A percentile compares a stretch with the other conserved stretches of the same genome.
Conservation (phyloP, 2,888 invertebrate genomes). For the Trisateles emortualis region DNA sequence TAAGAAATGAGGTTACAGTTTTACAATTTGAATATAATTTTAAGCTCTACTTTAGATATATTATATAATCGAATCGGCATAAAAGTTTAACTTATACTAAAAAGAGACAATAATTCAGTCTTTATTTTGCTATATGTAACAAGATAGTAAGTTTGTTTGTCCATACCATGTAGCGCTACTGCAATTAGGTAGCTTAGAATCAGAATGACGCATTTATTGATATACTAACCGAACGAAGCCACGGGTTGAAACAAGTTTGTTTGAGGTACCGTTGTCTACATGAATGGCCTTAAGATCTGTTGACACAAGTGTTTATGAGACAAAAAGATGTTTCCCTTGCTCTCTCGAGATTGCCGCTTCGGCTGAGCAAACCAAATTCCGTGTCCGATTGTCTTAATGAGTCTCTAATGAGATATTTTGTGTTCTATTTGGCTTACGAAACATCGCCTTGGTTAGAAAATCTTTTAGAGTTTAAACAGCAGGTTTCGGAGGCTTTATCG, state of each 20-base stretch:
- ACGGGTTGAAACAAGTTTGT: constrained; percentile 1
- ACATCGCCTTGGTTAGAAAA: constrained; percentile 44
- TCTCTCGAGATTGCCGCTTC: constrained; percentile 66
- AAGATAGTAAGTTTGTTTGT: background rate
- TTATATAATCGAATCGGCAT: background rate
- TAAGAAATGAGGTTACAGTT: constrained; percentile 9
- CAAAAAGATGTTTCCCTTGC: constrained; percentile 71
- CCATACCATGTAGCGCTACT: too few species aligned
- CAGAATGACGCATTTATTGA: background rate
- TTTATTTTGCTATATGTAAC: too few species aligned
- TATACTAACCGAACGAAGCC: background rate
- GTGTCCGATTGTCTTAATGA: constrained; percentile 65
- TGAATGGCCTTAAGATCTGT: constrained; percentile 58
- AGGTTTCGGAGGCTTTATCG: constrained; percentile 13
- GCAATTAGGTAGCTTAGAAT: background rate
- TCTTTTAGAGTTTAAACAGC: constrained; percentile 41
- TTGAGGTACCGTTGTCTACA: constrained; percentile 38
- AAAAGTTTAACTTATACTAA: too few species aligned
- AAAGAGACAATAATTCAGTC: background rate
- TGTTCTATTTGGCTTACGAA: constrained; percentile 57
- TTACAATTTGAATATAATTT: constrained; percentile 9
- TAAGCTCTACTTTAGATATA: constrained; percentile 18
- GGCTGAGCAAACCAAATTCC: constrained; percentile 78
- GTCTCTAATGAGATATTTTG: constrained; percentile 67
- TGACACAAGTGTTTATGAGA: constrained; percentile 67